Evolutionary conservation across 1,140 invertebrate species (phyloP).

Genomic region (Drosophila ohnishii): DNA sequence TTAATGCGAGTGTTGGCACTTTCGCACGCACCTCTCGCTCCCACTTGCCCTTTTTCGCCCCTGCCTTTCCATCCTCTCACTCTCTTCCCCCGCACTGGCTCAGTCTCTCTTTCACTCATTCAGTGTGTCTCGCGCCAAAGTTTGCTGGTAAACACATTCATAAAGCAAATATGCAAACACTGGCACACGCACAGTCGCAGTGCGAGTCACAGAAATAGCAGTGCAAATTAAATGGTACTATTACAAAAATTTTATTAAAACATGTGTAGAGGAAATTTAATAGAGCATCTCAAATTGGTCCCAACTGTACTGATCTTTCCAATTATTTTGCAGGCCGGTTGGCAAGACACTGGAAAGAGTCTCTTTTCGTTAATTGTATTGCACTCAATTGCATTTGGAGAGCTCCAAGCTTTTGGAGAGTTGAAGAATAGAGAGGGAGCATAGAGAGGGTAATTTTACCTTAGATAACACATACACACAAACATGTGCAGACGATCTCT

Average conservation of each 20-base stretch:
- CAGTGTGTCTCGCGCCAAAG: slow-evolving; percentile 51
- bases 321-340: too few species aligned
- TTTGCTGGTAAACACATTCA: slow-evolving; percentile 81
- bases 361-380: too few species aligned
- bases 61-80: slow-evolving; percentile 7
- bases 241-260: too few species aligned
- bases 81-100: not conserved
- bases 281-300: too few species aligned
- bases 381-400: not conserved
- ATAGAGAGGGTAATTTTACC: not conserved
- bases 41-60: not conserved
- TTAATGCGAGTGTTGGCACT: slow-evolving; percentile 80
- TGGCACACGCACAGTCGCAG: slow-evolving; percentile 5
- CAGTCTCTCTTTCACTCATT: slow-evolving; percentile 1
- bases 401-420: not conserved
- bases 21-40: slow-evolving; percentile 59
- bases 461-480: too few species aligned
- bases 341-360: too few species aligned
- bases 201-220: not conserved
- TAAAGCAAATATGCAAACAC: slow-evolving; percentile 77
- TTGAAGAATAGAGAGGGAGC: too few species aligned
- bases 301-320: not conserved
- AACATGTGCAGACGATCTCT: not conserved
- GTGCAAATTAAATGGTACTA: too few species aligned
- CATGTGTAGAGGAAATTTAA: too few species aligned